These are phyloP conservation scores for Epinotia nisella DNA, from an alignment of 2,888 invertebrate genomes.

Conservation along the genomic window DNA sequence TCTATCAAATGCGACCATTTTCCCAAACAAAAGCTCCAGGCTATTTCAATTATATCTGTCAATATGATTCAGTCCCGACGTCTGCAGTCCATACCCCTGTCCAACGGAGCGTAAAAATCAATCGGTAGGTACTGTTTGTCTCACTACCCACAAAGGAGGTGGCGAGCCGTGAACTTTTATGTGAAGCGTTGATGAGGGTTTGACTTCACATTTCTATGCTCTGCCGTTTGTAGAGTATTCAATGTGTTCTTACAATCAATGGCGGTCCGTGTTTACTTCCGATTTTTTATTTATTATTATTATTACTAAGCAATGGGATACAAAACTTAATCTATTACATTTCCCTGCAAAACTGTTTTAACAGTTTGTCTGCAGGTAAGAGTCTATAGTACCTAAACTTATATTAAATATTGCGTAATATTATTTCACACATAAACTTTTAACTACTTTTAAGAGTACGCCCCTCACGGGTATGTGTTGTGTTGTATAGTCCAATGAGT, in stretches of 20 bases:
- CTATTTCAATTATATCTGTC: slow-evolving; percentile 18
- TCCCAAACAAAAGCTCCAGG: neutral
- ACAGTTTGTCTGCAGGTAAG: too few species aligned
- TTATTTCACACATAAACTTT: too few species aligned
- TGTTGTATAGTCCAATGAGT: too few species aligned
- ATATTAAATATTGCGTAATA: too few species aligned
- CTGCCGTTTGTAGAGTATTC: neutral
- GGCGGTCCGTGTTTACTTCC: neutral
- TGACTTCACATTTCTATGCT: neutral
- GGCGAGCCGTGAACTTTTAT: slow-evolving; percentile 3
- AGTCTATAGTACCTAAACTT: too few species aligned
- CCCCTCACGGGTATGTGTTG: too few species aligned
- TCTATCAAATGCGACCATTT: neutral
- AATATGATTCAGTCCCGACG: slow-evolving; percentile 12
- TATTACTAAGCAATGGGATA: too few species aligned
- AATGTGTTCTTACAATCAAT: neutral
- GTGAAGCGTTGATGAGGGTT: neutral
- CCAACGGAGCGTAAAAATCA: slow-evolving; percentile 31
- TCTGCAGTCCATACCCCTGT: slow-evolving; percentile 19
- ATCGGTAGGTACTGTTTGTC: slow-evolving; percentile 18
- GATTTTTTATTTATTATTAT: too few species aligned
- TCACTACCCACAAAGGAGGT: slow-evolving; percentile 20
- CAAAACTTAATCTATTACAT: too few species aligned
- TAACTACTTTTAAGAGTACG: neutral
- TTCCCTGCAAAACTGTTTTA: too few species aligned